phyloP scores from a whole-genome alignment of 2,888 invertebrate species.

The Rotaria macrura region DNA sequence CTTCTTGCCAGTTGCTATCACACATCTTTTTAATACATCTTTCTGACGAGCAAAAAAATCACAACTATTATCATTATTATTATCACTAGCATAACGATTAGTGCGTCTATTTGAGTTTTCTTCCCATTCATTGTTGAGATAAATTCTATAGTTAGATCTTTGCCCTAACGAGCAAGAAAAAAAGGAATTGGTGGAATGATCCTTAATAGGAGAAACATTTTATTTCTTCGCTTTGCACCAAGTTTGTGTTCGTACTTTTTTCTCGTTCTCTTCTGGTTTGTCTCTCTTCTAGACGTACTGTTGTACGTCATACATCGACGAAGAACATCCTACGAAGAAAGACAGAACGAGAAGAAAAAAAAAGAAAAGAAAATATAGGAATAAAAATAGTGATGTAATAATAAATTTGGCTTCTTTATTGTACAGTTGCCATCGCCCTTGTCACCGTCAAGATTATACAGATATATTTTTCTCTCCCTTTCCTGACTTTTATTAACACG shows the following conservation, averaged over 20 bases:
- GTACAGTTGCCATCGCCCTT: too few species aligned
- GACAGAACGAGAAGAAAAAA: neutral
- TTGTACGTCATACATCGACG: neutral
- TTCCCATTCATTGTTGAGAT: neutral
- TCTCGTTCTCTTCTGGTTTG: neutral
- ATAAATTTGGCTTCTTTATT: neutral
- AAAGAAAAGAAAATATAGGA: neutral
- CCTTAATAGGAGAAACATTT: too few species aligned
- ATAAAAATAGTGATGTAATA: neutral
- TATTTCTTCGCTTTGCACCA: too few species aligned
- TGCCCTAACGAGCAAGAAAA: neutral
- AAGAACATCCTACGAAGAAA: neutral
- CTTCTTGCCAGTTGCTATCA: too few species aligned
- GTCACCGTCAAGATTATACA: neutral
- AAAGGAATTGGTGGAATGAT: neutral
- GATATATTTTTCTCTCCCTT: neutral
- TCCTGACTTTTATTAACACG: neutral
- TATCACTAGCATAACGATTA: neutral
- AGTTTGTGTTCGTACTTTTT: neutral
- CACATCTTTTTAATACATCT: too few species aligned
- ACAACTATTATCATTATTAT: neutral
- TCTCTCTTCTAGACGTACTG: neutral
- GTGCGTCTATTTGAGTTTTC: too few species aligned
- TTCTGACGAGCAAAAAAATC: neutral
- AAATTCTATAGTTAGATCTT: neutral